Percentiles rank a stretch among this genome's conserved stretches.
These are phyloP conservation scores for Argentina silus DNA, from an alignment of 2,797 vertebrate species.

Conservation along the genomic window DNA sequence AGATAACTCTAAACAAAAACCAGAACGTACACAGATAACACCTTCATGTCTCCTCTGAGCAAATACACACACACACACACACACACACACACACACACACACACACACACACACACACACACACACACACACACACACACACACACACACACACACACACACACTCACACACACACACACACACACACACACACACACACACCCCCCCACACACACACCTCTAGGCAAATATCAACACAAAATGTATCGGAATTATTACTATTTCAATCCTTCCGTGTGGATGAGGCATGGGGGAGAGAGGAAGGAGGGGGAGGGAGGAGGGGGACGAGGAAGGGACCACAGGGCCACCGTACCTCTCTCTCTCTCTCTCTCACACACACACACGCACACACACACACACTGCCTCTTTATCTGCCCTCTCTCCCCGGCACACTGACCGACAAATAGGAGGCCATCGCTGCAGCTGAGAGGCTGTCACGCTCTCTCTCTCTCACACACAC, in stretches of 20 bases:
- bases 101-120: constrained; percentile 4
- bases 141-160: too few species aligned
- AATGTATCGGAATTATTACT: not conserved
- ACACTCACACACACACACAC: constrained; percentile 6
- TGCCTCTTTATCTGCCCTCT: not conserved
- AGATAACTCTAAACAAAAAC: constrained; percentile 7
- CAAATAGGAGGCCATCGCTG: constrained; percentile 17
- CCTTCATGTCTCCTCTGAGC: constrained; percentile 7
- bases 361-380: constrained; percentile 22
- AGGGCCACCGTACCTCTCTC: too few species aligned
- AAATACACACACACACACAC: constrained; percentile 14
- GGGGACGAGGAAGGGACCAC: not conserved
- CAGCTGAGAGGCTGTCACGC: constrained; percentile 19
- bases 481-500: constrained; percentile 13
- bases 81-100: constrained; percentile 4
- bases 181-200: constrained; percentile 2
- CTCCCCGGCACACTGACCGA: constrained; percentile 32
- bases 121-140: constrained; percentile 2
- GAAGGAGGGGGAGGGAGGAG: not conserved
- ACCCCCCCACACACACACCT: constrained; percentile 11
- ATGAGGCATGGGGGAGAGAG: not conserved
- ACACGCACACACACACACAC: constrained; percentile 33
- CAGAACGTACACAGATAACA: constrained; percentile 6
- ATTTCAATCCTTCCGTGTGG: not conserved
- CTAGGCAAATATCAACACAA: constrained; percentile 8